These are phyloP conservation scores for Polypedilum pembai DNA, from an alignment of 1,140 invertebrate species.

Conservation along the genomic window DNA sequence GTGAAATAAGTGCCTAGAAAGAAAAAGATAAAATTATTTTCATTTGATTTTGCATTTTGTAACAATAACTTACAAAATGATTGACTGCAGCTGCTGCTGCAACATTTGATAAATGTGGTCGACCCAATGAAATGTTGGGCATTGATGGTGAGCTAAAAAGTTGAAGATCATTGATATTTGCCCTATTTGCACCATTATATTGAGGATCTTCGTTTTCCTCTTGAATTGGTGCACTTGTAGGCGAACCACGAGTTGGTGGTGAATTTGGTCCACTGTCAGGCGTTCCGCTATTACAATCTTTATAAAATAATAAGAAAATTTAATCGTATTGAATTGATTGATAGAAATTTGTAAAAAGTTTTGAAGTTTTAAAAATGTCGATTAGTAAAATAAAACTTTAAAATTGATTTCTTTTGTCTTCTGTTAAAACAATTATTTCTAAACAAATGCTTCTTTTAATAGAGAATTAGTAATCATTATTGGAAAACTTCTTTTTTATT, in stretches of 20 bases:
- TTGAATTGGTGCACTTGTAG: constrained; percentile 59
- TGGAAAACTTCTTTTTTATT: too few species aligned
- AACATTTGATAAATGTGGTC: constrained; percentile 57
- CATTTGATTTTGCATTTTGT: constrained; percentile 34
- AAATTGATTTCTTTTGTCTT: neutral
- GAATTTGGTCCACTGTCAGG: constrained; percentile 78
- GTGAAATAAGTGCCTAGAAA: constrained; percentile 20
- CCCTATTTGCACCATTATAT: constrained; percentile 42
- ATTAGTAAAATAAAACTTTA: neutral
- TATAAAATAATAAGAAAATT: constrained; percentile 28
- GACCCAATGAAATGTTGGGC: constrained; percentile 90
- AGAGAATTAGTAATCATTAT: too few species aligned
- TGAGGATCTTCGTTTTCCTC: constrained; percentile 53
- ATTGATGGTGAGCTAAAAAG: constrained; percentile 91
- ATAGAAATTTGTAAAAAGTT: too few species aligned
- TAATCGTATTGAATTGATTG: neutral
- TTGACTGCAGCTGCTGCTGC: constrained; percentile 42
- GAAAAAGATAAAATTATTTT: neutral
- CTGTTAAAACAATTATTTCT: too few species aligned
- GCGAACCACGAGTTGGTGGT: constrained; percentile 58
- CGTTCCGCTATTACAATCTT: constrained; percentile 61
- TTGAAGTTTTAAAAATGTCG: neutral
- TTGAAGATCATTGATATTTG: constrained; percentile 49
- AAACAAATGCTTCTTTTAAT: too few species aligned
- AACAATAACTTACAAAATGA: constrained; percentile 35